Evolutionary conservation across 2,113 vertebrate species (phyloP).

Genomic region (Solea senegalensis): DNA sequence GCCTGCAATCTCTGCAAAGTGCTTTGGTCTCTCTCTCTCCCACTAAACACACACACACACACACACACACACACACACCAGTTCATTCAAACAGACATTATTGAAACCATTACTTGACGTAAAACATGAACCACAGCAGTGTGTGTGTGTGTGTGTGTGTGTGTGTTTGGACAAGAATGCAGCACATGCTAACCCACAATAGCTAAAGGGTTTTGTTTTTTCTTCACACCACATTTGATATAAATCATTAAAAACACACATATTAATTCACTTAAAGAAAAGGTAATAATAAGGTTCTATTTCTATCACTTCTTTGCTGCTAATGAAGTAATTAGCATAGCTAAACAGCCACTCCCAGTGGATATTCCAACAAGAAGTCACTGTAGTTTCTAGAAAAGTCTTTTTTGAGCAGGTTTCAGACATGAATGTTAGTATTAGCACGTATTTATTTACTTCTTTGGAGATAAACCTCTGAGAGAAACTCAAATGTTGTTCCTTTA

Average conservation of each 20-base stretch:
- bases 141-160: conserved; percentile 21
- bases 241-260: not conserved
- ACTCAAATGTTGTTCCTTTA: too few relatives aligned
- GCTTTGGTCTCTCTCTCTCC: conserved; percentile 71
- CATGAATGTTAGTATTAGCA: too few relatives aligned
- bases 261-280: too few relatives aligned
- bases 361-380: too few relatives aligned
- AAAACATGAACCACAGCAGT: conserved; percentile 53
- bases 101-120: conserved; percentile 69
- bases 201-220: conserved; percentile 31
- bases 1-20: conserved; percentile 66
- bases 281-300: too few relatives aligned
- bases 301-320: too few relatives aligned
- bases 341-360: too few relatives aligned
- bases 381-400: too few relatives aligned
- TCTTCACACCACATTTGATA: conserved; percentile 16
- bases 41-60: not conserved
- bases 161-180: conserved; percentile 43
- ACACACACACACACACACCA: conserved; percentile 32
- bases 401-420: too few relatives aligned
- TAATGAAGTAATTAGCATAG: too few relatives aligned
- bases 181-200: conserved; percentile 48
- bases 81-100: conserved; percentile 55
- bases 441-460: too few relatives aligned
- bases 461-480: too few relatives aligned